These are phyloP conservation scores for Sitta europaea DNA, from an alignment of 2,113 vertebrate genomes.

Conservation along the genomic window DNA sequence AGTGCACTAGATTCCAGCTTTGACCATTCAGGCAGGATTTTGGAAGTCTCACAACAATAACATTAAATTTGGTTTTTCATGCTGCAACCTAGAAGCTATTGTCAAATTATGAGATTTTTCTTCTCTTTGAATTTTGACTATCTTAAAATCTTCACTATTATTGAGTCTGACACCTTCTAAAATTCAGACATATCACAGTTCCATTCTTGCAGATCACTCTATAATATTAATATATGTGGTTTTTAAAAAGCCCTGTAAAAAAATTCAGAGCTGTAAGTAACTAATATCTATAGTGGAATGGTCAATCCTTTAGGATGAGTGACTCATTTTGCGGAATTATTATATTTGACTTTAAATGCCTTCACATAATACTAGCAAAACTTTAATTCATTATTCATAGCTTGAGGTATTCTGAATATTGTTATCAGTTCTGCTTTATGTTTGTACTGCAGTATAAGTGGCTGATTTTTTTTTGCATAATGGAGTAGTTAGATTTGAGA, in stretches of 20 bases:
- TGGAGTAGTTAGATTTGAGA: not conserved
- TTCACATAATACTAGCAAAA: not conserved
- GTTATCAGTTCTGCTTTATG: not conserved
- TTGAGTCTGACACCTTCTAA: not conserved
- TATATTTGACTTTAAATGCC: not conserved
- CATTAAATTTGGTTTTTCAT: not conserved
- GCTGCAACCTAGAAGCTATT: not conserved
- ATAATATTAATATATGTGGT: not conserved
- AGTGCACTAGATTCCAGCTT: not conserved
- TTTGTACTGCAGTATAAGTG: not conserved
- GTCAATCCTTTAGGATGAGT: not conserved
- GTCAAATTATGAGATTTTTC: not conserved
- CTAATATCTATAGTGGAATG: not conserved
- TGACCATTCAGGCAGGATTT: not conserved
- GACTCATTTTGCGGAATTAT: not conserved
- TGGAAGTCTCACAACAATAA: not conserved
- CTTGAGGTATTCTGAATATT: not conserved
- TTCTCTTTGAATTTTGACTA: not conserved
- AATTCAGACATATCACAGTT: not conserved
- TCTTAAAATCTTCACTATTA: not conserved
- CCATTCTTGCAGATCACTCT: not conserved
- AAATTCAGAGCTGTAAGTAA: not conserved
- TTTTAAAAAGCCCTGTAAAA: not conserved
- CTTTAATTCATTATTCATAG: not conserved
- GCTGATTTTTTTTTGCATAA: not conserved